Evolutionary conservation across 2,888 invertebrate species (phyloP).

Genomic region (Drosophila lacicola): DNA sequence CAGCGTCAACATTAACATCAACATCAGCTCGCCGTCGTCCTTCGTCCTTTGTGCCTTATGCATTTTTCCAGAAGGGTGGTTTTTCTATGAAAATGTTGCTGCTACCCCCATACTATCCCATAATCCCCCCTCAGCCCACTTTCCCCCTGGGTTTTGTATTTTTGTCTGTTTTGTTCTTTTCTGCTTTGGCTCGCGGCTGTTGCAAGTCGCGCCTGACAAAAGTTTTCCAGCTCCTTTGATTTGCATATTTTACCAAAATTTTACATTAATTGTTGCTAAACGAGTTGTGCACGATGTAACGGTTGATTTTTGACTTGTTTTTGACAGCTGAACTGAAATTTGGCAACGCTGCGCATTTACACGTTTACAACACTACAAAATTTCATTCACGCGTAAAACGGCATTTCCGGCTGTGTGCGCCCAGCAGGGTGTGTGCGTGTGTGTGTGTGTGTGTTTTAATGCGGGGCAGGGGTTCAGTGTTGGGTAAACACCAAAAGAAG

Average conservation of each 20-base stretch:
- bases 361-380: slow-evolving; percentile 45
- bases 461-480: slow-evolving; percentile 36
- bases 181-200: slow-evolving; percentile 40
- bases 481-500: slow-evolving; percentile 69
- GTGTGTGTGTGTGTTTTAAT: no score
- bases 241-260: slow-evolving; percentile 56
- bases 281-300: slow-evolving; percentile 50
- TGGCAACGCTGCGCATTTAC: slow-evolving; percentile 51
- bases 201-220: slow-evolving; percentile 19
- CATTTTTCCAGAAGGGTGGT: slow-evolving; percentile 52
- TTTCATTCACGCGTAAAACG: slow-evolving; percentile 82
- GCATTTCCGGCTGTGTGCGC: slow-evolving; percentile 77
- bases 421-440: slow-evolving; percentile 13
- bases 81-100: slow-evolving; percentile 45
- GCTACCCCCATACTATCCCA: neutral
- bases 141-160: slow-evolving; percentile 1
- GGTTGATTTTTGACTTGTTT: slow-evolving; percentile 46
- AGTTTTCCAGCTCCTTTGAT: slow-evolving; percentile 53
- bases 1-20: slow-evolving; percentile 58
- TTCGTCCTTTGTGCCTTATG: slow-evolving; percentile 46
- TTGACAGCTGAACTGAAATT: slow-evolving; percentile 51
- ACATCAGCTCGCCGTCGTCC: slow-evolving; percentile 33
- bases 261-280: slow-evolving; percentile 68
- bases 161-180: slow-evolving; percentile 38
- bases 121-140: neutral